Evolutionary conservation across 2,888 invertebrate genomes (phyloP), one percentile per base, ranked within the genome.

Genomic region (Eristalis pertinax): DNA sequence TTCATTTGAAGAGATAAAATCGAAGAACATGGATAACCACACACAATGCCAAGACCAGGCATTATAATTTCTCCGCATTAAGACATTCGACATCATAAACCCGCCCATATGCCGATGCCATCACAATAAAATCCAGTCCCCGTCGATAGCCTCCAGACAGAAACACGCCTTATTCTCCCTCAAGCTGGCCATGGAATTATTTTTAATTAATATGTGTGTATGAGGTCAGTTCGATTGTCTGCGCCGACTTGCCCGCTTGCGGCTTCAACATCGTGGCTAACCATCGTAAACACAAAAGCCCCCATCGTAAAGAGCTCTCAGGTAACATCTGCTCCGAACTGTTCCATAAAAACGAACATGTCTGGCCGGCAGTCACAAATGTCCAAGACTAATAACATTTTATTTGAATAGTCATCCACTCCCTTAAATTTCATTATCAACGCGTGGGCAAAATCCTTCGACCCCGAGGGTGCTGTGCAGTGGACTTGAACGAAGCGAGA

Each of bases 301-400:
- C n/a, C 5, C 50, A n/a, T 50, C 19, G 19, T 19, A 50, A 8
- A 50, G 19, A 8, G 19, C 19, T 19, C 70, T 41, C 26, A 43
- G 65, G 35, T 38, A 76, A 65, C 76, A 82, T 76, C 82, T 82
- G 82, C 43, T 32, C 50, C 43, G 19, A 73, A 62, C 58, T 67
- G 24, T 64, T 56, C 63, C n/a, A 75, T 24, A 65, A 81, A 70
- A 38, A 38, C 58, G 56, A 60, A 65, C 38, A 60, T 50, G 35
- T 77, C 68, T 35, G 32, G 38, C 68, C 19, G 32, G 38, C 10
- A 64, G 58, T 56, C 79, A 69, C 64, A 69, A 74, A 74, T 63
- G 79, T 43, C 68, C 68, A 78, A 60, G 69, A 69, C 68, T 56
- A 84, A 75, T 79, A 69, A 70, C 15, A 75, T 75, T 75, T 70